Percentiles rank a stretch among this genome's conserved stretches.
Evolutionary conservation across 2,113 vertebrate genomes (phyloP).

Genomic region (Cairina moschata): DNA sequence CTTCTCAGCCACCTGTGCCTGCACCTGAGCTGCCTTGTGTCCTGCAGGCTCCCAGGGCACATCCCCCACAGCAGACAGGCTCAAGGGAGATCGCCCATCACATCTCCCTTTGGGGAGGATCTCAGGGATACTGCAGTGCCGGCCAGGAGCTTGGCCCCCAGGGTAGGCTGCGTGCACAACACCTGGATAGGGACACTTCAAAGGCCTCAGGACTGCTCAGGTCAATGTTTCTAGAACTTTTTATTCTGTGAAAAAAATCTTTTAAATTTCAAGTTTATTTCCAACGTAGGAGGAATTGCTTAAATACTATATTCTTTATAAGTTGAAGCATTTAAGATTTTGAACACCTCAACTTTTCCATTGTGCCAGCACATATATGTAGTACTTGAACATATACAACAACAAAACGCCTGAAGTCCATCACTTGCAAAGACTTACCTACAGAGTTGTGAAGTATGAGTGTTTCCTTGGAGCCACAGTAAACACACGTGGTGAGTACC

Average conservation of each 20-base stretch:
- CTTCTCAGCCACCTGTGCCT: background rate
- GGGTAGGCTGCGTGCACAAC: rapidly evolving
- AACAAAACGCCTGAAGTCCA: background rate
- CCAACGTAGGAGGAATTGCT: background rate
- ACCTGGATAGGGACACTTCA: rapidly evolving
- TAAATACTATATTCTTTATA: rapidly evolving
- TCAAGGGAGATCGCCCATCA: rapidly evolving
- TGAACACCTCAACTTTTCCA: background rate
- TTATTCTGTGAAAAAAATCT: background rate
- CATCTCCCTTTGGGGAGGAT: rapidly evolving
- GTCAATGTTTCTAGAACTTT: background rate
- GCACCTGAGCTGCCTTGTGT: background rate
- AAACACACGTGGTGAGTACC: background rate
- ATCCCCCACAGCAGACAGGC: rapidly evolving
- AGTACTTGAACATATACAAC: background rate
- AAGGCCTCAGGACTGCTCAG: background rate
- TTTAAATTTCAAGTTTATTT: background rate
- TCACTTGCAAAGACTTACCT: background rate
- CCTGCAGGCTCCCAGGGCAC: rapidly evolving
- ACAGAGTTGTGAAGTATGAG: background rate
- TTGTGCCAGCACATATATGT: background rate
- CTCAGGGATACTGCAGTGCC: background rate
- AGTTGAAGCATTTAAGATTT: background rate
- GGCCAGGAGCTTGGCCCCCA: rapidly evolving
- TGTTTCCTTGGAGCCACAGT: background rate